phyloP scores from a whole-genome alignment of 2,888 invertebrate species.

The Phytoseiulus persimilis region DNA sequence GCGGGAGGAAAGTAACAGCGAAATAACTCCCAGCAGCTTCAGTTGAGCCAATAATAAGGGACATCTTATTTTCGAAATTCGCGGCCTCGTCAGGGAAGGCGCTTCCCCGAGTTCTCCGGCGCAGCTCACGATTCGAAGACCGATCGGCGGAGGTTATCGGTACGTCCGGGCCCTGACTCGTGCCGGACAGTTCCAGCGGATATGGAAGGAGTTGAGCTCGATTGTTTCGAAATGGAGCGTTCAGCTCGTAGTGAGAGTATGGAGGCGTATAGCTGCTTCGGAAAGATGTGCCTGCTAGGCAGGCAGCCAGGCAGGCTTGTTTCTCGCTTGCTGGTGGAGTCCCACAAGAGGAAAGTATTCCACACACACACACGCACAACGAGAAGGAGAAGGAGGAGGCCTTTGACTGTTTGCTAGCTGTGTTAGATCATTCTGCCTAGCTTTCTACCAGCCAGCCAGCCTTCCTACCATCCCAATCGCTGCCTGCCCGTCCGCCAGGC shows the following conservation, averaged over 20 bases:
- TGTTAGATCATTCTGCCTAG: neutral
- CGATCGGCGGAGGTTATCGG: no score
- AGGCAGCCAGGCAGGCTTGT: neutral
- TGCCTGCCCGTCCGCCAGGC: neutral
- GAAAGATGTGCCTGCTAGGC: neutral
- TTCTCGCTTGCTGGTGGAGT: neutral
- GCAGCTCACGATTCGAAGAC: no score
- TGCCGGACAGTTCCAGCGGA: no score
- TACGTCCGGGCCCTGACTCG: no score
- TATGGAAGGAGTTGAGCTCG: neutral
- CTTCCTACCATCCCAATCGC: neutral
- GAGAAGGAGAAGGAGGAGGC: slow-evolving; percentile 5
- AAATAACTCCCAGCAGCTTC: no score
- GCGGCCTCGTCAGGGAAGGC: no score
- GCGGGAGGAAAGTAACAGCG: no score
- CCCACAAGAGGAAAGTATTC: neutral
- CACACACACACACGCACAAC: slow-evolving; percentile 5
- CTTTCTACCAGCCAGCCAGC: neutral
- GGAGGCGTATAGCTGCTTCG: neutral
- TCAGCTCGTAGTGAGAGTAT: neutral
- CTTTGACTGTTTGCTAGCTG: neutral
- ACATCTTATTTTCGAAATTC: no score
- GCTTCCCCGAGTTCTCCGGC: no score
- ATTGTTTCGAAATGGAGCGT: neutral
- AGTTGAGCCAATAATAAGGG: no score